Percentiles rank a stretch among this genome's conserved stretches.
phyloP scores from a whole-genome alignment of 2,113 vertebrate species.

The Nibea coibor region DNA sequence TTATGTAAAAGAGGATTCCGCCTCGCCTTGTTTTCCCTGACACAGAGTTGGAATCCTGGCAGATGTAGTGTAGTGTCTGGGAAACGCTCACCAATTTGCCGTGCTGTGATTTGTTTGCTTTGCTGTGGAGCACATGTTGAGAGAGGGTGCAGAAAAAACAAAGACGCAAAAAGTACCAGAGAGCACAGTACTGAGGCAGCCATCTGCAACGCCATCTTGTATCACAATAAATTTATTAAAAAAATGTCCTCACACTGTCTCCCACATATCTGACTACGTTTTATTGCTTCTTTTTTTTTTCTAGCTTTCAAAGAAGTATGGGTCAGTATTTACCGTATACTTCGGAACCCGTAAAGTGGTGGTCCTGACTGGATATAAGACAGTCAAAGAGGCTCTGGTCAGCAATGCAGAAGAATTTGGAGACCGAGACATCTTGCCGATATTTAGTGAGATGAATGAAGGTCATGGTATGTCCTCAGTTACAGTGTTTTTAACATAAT shows the following conservation, averaged over 20 bases:
- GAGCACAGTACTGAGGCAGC: no score
- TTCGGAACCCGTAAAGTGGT: conserved; percentile 85
- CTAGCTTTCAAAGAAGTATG: conserved; percentile 88
- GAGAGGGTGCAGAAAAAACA: no score
- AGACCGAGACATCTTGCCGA: conserved; percentile 79
- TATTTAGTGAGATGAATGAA: conserved; percentile 73
- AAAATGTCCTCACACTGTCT: background rate
- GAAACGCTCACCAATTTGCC: no score
- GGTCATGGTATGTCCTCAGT: conserved; percentile 79
- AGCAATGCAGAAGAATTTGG: conserved; percentile 85
- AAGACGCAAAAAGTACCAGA: no score
- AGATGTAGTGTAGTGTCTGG: no score
- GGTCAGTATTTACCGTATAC: conserved; percentile 85
- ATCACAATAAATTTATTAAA: no score
- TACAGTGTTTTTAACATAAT: background rate
- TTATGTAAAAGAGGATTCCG: no score
- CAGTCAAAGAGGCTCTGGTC: conserved; percentile 86
- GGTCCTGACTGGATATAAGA: conserved; percentile 85
- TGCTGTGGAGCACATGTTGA: no score
- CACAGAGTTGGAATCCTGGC: no score
- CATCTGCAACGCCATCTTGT: no score
- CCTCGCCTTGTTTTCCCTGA: no score
- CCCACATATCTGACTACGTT: background rate
- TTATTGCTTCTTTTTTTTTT: background rate
- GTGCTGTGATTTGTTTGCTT: no score